Percentiles rank a stretch among this genome's conserved stretches.
These are phyloP conservation scores for Drosophila anceps DNA, from an alignment of 2,888 invertebrate genomes.

Conservation along the genomic window DNA sequence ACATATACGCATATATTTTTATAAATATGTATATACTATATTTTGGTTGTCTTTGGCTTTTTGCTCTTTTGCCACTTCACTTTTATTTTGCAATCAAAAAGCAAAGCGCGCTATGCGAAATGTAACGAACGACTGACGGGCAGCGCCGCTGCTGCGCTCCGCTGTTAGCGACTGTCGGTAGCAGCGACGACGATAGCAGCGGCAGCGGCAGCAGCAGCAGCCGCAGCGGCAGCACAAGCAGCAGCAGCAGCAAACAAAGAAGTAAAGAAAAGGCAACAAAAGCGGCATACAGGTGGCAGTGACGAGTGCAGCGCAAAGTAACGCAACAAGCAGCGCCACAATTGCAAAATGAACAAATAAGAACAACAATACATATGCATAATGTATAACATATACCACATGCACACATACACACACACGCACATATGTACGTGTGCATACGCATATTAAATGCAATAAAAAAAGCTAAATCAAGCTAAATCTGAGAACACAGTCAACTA, in stretches of 20 bases:
- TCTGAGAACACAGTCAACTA: constrained; percentile 26
- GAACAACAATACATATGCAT: constrained; percentile 10
- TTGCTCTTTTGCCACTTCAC: constrained; percentile 38
- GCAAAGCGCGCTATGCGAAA: constrained; percentile 63
- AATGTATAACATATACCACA: background rate
- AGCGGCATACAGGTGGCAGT: constrained; percentile 47
- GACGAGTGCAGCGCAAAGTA: constrained; percentile 30
- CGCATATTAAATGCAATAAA: constrained; percentile 60
- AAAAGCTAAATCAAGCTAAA: constrained; percentile 22
- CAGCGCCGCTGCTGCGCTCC: constrained; percentile 24
- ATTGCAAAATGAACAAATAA: constrained; percentile 36
- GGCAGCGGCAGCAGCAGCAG: constrained; percentile 17
- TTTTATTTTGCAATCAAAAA: constrained; percentile 52
- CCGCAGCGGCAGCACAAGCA: constrained; percentile 2
- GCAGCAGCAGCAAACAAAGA: constrained; percentile 34
- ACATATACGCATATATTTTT: background rate
- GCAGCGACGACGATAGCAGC: constrained; percentile 11
- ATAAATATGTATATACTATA: background rate
- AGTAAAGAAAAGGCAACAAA: constrained; percentile 36
- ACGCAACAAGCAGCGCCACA: constrained; percentile 39
- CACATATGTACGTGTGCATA: constrained; percentile 4
- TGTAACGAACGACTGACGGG: constrained; percentile 61
- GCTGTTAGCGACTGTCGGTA: constrained; percentile 10
- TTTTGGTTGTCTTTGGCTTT: constrained; percentile 2
- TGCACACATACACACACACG: background rate